Base-by-base conservation (phyloP, 2,797 vertebrate genomes). In the Coregonus sp. region DNA sequence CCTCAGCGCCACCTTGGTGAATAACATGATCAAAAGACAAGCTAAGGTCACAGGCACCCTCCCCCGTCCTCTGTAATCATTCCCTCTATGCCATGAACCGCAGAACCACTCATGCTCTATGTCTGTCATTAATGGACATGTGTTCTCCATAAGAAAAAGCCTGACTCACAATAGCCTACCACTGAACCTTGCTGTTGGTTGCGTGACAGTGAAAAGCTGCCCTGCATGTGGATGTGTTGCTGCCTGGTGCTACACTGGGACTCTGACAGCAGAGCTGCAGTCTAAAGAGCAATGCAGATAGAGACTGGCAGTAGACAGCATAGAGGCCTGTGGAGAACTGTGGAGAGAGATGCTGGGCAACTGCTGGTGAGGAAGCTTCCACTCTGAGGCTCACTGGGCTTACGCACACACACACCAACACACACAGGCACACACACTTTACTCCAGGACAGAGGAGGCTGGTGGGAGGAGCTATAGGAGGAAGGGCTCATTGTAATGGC, bases 51-150 rank as follows among this genome's bases (percentile, higher is more conserved):
- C 72, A 83, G 68, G 81, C 84, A 56, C 80, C 79, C 77, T 75
- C 75, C 63, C 72, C 82, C 72, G 40, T 78, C 75, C 84, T 79
- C 83, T 83, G 78, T 87, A 86, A 86, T 86, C 84, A 85, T 83
- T 88, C 84, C 83, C 80, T 83, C 81, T 77, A 80, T 81, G 75
- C 82, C 69, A 75, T 77, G 68, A 77, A 82, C 84, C 78, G 69
- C 70, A 73, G 79, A 82, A 83, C 84, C 86, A 54, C 74, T 82
- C 69, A 63, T 72, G 74, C 77, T 83, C 74, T 77, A 76, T 72
- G 86, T 83, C 84, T 87, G 82, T 85, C 83, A 82, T 86, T 88
- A 88, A 88, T 85, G 72, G 83, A 88, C 86, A 88, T 88, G 84
- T 88, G 86, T 88, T 88, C 84, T 81, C 77, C 84, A 88, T 88